Evolutionary conservation across 2,888 invertebrate species (phyloP), one percentile per base, ranked within the genome.

Genomic region (Parasteatoda lunata): DNA sequence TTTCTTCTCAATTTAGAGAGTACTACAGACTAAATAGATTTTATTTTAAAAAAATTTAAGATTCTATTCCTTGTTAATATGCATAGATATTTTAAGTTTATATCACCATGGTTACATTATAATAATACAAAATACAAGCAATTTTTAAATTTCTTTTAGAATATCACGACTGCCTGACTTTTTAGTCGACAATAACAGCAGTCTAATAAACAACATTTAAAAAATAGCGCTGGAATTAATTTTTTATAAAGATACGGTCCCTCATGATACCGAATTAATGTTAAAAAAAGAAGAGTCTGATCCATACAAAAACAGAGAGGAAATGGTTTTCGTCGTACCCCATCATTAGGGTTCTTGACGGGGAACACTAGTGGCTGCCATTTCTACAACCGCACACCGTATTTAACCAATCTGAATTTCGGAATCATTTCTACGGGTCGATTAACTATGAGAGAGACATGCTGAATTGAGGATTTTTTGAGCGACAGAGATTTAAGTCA

Each of bases 351-450:
- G 30, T 59, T 66, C 48, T 72, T 30, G 80, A 66, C 9, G 72
- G 73, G 73, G 76, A 82, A 82, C 59, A 82, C 82, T 70, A 82
- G 82, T 82, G 82, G 82, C 82, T 82, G 76, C 59, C 68, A 66
- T 80, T 73, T 73, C 66, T 80, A 78, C 68, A 79, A 49, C 79
- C 71, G 59, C 64, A 70, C 71, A 75, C 75, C 73, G 68, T 48
- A 48, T 49, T 75, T 66, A 75, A 54, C 73, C 81, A 81, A 81
- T 81, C 81, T 81, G 75, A 49, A 72, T 15, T 70, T 66, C 47
- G 49, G 52, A n/a, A 15, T 48, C 69, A 48, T 48, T 30, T 51
- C 4, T 52, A 64, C 73, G 45, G 70, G 69, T 76, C 82, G 64
- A 69, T 82, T 70, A 59, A 59, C 65, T 69, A 30, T 65, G 79